Conservation (phyloP, 2,888 invertebrate species). For the Spilosoma lubricipeda region DNA sequence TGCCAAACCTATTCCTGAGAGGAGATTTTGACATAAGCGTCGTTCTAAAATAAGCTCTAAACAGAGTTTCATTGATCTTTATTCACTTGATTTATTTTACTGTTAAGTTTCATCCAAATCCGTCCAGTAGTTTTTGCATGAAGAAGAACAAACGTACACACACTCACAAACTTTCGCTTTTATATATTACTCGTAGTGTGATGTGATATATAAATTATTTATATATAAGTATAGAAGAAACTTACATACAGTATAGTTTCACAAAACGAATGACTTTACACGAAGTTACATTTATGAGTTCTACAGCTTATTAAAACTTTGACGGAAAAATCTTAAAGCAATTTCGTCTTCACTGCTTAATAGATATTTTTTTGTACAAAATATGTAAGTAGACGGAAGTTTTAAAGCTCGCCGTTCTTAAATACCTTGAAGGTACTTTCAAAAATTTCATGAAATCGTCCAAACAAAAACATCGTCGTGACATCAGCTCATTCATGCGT, state of each 20-base stretch:
- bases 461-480: slow-evolving; percentile 33
- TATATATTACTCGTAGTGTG: no score
- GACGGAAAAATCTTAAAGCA: neutral
- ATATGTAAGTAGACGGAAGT: slow-evolving; percentile 6
- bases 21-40: no score
- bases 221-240: neutral
- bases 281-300: neutral
- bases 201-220: no score
- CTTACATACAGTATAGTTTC: no score
- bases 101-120: no score
- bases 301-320: slow-evolving; percentile 11
- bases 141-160: no score
- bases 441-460: slow-evolving; percentile 39
- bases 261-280: neutral
- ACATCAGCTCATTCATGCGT: slow-evolving; percentile 37
- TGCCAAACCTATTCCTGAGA: no score
- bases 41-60: no score
- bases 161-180: no score
- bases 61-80: no score
- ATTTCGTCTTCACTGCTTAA: slow-evolving; percentile 22
- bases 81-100: no score
- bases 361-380: slow-evolving; percentile 20
- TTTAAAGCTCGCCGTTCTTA: slow-evolving; percentile 24
- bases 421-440: slow-evolving; percentile 28
- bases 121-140: no score